Base-by-base conservation (phyloP, 2,888 invertebrate genomes). In the Erpobdella octoculata region DNA sequence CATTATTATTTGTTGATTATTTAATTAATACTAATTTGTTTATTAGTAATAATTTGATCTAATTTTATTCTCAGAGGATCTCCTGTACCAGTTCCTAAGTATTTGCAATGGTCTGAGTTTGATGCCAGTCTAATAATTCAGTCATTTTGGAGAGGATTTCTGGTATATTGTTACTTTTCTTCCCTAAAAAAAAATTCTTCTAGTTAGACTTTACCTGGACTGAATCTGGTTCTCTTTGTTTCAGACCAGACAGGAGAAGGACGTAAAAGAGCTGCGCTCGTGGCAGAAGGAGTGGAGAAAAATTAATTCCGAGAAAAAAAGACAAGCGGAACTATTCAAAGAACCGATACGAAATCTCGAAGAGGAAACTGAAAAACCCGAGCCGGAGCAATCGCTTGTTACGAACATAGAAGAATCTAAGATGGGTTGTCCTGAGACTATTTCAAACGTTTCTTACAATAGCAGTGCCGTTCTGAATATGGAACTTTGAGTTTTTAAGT, bases 281-380 rank as follows among this genome's bases (percentile, higher is more conserved):
- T 83, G 83, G 83, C 83, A 83, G 76, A 76, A 77, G 38, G 82
- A 83, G 68, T 82, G 82, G 80, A 73, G 80, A n/a, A 80, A 81
- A 73, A 80, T 80, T 70, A 80, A 79, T 68, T 75, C 76, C 59
- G 79, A 80, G 69, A 3, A 62, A 31, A 31, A n/a, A 8, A 25
- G 25, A 33, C 28, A 62, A 62, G 9, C n/a, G 62, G 35, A n/a
- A 8, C 12, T 41, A 41, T 5, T 21, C 33, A 62, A 15, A 25
- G 53, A 53, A 28, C 21, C 53, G 1, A 15, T 21, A 48, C 48
- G 1, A n/a, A 28, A 53, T 25, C 21, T 53, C 1, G 21, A 53
- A 28, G 53, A 4, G 28, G 53, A 53, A 53, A n/a, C 21, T 53
- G 53, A n/a, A 25, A 28, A 53, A 53, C 21, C 53, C 53, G 21